Conservation (phyloP, 2,888 invertebrate genomes). For the Apamea crenata region DNA sequence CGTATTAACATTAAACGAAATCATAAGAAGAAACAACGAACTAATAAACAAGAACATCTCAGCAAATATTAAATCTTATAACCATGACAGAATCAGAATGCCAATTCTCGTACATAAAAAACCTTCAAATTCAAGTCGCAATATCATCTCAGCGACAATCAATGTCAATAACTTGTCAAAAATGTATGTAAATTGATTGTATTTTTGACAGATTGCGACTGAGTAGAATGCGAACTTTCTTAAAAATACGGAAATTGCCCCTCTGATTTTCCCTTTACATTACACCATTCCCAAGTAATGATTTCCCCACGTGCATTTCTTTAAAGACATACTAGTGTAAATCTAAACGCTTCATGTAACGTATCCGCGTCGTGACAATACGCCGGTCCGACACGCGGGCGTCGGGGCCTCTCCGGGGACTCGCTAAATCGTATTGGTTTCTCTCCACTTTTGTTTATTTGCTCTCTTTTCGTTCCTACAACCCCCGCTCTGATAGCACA, state of each 20-base stretch:
- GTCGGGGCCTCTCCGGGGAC: conserved; percentile 76
- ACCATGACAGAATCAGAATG: conserved; percentile 4
- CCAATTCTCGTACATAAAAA: neutral
- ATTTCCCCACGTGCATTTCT: conserved; percentile 29
- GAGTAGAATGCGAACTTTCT: neutral
- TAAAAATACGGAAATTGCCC: neutral
- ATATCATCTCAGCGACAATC: neutral
- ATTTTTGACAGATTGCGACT: neutral
- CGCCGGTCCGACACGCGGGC: conserved; percentile 72
- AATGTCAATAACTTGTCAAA: neutral
- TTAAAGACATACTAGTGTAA: conserved; percentile 41
- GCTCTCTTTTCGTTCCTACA: conserved; percentile 72
- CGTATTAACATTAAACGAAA: neutral
- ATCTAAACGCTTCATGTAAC: conserved; percentile 54
- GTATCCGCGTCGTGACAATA: conserved; percentile 81
- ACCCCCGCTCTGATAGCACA: conserved; percentile 61
- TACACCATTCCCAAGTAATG: neutral
- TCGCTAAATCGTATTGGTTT: conserved; percentile 85
- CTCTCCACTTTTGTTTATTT: conserved; percentile 80
- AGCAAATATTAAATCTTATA: neutral
- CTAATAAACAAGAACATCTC: conserved; percentile 4
- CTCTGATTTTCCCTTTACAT: neutral
- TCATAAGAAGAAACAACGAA: neutral
- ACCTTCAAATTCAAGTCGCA: neutral
- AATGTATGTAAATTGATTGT: neutral